These are phyloP conservation scores for Auanema sp. DNA, from an alignment of 2,888 invertebrate species.

Conservation along the genomic window DNA sequence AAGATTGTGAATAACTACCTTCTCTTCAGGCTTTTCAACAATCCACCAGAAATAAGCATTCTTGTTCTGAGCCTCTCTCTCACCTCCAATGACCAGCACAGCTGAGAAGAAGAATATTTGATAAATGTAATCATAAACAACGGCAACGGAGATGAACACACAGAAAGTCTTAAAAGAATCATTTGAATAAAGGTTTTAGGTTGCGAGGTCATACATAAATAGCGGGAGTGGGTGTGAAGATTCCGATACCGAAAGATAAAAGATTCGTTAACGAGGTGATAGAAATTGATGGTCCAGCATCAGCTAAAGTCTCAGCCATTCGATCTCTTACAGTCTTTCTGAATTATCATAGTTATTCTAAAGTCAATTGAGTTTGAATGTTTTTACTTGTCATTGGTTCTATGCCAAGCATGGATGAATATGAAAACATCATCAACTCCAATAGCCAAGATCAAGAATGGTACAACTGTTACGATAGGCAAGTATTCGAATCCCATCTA, in stretches of 20 bases:
- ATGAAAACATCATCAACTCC: conserved; percentile 64
- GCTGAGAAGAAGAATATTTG: conserved; percentile 63
- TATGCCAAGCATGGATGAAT: conserved; percentile 61
- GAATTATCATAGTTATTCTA: conserved; percentile 11
- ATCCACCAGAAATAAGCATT: conserved; percentile 57
- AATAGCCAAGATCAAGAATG: conserved; percentile 62
- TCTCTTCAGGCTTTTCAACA: conserved; percentile 31
- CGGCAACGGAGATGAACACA: conserved; percentile 60
- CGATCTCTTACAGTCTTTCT: conserved; percentile 42
- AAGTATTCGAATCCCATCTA: conserved; percentile 61
- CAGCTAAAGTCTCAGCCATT: conserved; percentile 56
- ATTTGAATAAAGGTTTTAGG: neutral
- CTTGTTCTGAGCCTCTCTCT: conserved; percentile 46
- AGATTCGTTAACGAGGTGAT: conserved; percentile 63
- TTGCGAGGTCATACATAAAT: conserved; percentile 41
- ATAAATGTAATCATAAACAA: conserved; percentile 61
- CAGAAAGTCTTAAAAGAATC: conserved; percentile 55
- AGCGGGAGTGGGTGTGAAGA: conserved; percentile 62
- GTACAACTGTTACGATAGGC: conserved; percentile 63
- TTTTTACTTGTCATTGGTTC: conserved; percentile 42
- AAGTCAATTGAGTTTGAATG: neutral
- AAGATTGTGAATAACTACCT: conserved; percentile 9
- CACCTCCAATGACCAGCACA: conserved; percentile 56
- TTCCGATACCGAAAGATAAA: conserved; percentile 61
- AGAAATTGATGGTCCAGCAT: conserved; percentile 63